Conservation (phyloP, 1,140 invertebrate genomes). For the Hirudo medicinalis region DNA sequence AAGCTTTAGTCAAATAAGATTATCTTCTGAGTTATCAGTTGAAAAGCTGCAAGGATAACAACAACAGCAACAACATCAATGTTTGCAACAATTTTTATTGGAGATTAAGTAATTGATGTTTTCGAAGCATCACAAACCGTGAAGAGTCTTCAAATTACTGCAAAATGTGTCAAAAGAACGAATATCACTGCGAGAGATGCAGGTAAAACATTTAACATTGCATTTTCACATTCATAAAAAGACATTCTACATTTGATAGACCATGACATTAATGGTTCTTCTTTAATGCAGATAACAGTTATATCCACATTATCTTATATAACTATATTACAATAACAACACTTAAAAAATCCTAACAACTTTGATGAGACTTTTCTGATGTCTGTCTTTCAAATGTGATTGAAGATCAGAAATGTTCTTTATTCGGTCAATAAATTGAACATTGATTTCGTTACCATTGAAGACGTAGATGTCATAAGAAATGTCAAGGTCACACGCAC, state of each 20-base stretch:
- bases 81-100: background rate
- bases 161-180: conserved; percentile 8
- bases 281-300: too few species aligned
- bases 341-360: too few species aligned
- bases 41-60: background rate
- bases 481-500: conserved; percentile 18
- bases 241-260: too few species aligned
- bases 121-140: background rate
- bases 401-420: background rate
- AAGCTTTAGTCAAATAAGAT: background rate
- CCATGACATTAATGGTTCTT: too few species aligned
- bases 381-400: background rate
- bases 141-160: background rate
- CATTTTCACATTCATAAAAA: too few species aligned
- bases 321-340: too few species aligned
- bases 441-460: background rate
- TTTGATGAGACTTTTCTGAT: too few species aligned
- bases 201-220: background rate
- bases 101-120: background rate
- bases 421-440: background rate
- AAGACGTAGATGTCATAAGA: conserved; percentile 16
- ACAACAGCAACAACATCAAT: too few species aligned
- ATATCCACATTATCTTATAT: too few species aligned
- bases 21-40: background rate
- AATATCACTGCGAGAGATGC: conserved; percentile 1